Base-by-base conservation (phyloP, 1,140 invertebrate genomes). In the Calephelis nemesis region DNA sequence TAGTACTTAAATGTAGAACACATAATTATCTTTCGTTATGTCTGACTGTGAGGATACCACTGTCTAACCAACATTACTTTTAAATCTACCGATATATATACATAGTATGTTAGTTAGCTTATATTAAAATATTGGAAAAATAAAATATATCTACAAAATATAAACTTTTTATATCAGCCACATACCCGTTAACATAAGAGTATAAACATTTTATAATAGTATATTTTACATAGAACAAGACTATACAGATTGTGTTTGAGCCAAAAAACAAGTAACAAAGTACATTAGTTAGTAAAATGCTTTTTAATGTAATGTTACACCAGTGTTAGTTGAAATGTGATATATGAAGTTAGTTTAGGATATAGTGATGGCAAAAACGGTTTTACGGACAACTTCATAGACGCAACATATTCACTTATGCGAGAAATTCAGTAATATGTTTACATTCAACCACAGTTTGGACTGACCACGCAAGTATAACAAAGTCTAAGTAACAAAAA, bases 191-290 rank as follows among this genome's bases (percentile, higher is more conserved):
- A 9, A 52, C 7, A n/a, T 45, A 45, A 45, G 42, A 45, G 30
- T 45, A 42, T 11, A 48, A 40, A 15, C 9, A 45, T 62, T 48
- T 49, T 19, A 65, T 60, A 39, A 48, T 58, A 58, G 48, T 47
- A 30, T 9, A 65, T 48, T 30, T 12, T 69, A 45, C 19, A 42
- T 30, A 49, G 5, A 49, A 15, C 52, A 13, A 69, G 13, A 48
- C 12, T n/a, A 68, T 0, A 40, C 19, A 54, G 15, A 54, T 54
- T 54, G 50, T 19, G 19, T 54, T 19, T 30, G 80, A 84, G 83
- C 80, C 77, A 74, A 77, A 85, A 85, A 81, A 84, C 79, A 84
- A 87, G 86, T 87, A 88, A 88, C 82, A 85, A 88, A 84, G 79
- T 78, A 65, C 65, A 67, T 72, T 70, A 78, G 83, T 88, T 90